phyloP scores from a whole-genome alignment of 2,888 invertebrate genomes.

The Apamea anceps region DNA sequence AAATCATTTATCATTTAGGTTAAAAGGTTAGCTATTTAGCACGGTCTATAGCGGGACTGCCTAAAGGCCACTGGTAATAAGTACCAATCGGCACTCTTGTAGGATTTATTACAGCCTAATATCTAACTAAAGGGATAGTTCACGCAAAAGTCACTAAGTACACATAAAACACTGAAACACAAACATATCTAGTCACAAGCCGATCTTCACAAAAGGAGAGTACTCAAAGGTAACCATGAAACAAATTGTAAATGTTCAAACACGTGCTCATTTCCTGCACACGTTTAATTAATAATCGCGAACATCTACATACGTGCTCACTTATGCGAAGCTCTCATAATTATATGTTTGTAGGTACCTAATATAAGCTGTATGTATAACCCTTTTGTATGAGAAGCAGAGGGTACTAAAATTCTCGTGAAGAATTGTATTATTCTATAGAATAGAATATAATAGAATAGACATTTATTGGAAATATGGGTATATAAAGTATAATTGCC shows the following conservation, averaged over 20 bases:
- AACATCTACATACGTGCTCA: constrained; percentile 6
- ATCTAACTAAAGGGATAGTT: not conserved
- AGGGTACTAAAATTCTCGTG: not conserved
- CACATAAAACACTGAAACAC: not conserved
- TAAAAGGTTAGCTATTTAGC: not conserved
- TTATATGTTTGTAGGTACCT: not conserved
- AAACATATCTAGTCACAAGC: constrained; percentile 6
- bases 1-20: no score
- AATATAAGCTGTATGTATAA: not conserved
- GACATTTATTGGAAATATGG: not conserved
- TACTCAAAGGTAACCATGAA: not conserved
- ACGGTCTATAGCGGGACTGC: not conserved
- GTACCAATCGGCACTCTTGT: not conserved
- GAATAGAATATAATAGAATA: not conserved
- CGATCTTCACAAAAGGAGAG: not conserved
- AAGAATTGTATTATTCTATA: not conserved
- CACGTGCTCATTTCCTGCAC: constrained; percentile 36
- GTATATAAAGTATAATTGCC: not conserved
- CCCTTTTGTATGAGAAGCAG: not conserved
- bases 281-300: constrained; percentile 39
- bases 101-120: no score
- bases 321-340: not conserved
- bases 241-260: constrained; percentile 22
- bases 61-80: not conserved
- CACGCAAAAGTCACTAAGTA: not conserved